Conservation (phyloP, 1,140 invertebrate species). For the Tetragnatha versicolor region DNA sequence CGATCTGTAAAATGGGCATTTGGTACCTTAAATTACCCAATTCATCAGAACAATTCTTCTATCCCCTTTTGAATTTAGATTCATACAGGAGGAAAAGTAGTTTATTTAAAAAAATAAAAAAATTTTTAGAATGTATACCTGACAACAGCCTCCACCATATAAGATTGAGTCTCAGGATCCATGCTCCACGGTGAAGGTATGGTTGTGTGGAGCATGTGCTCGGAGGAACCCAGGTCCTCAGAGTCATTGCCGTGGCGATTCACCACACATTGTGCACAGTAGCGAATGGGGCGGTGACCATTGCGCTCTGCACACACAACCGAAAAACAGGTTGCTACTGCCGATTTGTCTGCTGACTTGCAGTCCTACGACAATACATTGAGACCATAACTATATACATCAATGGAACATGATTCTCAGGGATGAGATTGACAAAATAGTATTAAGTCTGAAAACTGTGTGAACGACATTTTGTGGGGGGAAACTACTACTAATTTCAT, state of each 20-base stretch:
- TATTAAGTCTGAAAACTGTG: too few relatives aligned
- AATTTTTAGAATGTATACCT: constrained; percentile 69
- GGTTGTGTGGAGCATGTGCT: constrained; percentile 88
- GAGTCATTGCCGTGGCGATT: constrained; percentile 54
- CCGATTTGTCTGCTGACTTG: constrained; percentile 88
- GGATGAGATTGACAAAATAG: too few relatives aligned
- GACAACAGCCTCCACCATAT: constrained; percentile 95
- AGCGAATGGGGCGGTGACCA: constrained; percentile 92
- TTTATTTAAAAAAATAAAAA: background rate
- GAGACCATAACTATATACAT: too few relatives aligned
- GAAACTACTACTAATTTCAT: too few relatives aligned
- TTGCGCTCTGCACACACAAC: constrained; percentile 96
- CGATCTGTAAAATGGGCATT: too few relatives aligned
- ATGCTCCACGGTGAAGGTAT: constrained; percentile 85
- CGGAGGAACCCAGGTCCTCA: constrained; percentile 77
- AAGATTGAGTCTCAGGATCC: constrained; percentile 88
- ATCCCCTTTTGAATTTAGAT: too few relatives aligned
- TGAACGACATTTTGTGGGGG: too few relatives aligned
- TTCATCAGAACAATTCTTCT: too few relatives aligned
- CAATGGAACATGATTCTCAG: too few relatives aligned
- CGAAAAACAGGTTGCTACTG: constrained; percentile 95
- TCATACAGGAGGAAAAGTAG: too few relatives aligned
- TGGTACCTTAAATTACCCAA: too few relatives aligned
- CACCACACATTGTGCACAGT: constrained; percentile 85
- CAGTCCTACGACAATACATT: constrained; percentile 78